These are phyloP conservation scores for Alouatta palliata DNA, from an alignment of 2,113 vertebrate genomes.

Conservation along the genomic window DNA sequence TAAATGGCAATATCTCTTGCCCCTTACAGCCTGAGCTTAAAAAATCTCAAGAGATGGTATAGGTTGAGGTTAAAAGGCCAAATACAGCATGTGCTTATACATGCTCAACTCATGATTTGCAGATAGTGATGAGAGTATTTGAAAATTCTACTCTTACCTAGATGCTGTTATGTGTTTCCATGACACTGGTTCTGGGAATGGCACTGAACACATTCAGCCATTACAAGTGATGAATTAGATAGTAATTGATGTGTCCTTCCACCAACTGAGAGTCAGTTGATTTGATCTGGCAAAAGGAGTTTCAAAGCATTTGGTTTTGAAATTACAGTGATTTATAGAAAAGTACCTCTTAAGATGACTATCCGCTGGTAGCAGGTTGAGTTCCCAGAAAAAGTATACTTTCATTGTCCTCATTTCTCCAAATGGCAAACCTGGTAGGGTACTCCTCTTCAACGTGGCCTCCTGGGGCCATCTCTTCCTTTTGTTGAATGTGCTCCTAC, in stretches of 20 bases:
- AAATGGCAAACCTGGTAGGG: conserved; percentile 25
- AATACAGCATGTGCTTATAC: conserved; percentile 20
- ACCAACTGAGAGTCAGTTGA: conserved; percentile 71
- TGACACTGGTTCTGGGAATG: conserved; percentile 67
- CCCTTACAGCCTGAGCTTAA: conserved; percentile 45
- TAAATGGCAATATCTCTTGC: conserved; percentile 34
- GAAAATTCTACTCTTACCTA: conserved; percentile 51
- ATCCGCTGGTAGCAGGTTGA: conserved; percentile 67
- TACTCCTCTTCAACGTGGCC: background rate
- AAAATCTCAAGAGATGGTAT: conserved; percentile 62
- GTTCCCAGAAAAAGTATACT: conserved; percentile 64
- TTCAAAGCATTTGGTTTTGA: conserved; percentile 74
- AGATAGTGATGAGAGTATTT: conserved; percentile 49
- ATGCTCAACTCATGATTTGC: conserved; percentile 46
- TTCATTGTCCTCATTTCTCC: conserved; percentile 58
- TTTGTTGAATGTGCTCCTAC: background rate
- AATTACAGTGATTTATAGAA: conserved; percentile 77
- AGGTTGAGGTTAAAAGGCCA: conserved; percentile 66
- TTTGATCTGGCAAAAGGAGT: conserved; percentile 71
- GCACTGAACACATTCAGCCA: conserved; percentile 50
- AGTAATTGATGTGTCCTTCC: conserved; percentile 74
- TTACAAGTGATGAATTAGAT: conserved; percentile 66
- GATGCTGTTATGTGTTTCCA: conserved; percentile 69
- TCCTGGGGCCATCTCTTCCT: conserved; percentile 8
- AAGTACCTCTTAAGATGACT: conserved; percentile 70